These are phyloP conservation scores for Periophthalmodon schlosseri DNA, from an alignment of 2,113 vertebrate species.

Conservation along the genomic window DNA sequence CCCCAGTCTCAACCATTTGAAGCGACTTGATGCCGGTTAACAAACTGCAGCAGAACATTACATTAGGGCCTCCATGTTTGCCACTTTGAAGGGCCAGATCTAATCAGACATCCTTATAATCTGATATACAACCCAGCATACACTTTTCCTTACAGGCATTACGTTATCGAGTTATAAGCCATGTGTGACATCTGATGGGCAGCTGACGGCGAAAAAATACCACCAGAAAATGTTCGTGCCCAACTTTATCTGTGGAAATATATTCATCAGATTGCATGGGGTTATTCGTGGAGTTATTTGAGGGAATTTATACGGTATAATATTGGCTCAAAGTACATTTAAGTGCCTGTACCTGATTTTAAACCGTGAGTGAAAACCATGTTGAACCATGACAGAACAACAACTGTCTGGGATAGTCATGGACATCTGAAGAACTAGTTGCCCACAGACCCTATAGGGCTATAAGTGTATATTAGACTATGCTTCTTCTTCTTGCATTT, in stretches of 20 bases:
- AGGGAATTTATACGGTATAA: neutral
- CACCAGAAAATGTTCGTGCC: neutral
- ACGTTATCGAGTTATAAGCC: neutral
- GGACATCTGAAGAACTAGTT: too few relatives aligned
- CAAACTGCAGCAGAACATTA: neutral
- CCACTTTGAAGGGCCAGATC: neutral
- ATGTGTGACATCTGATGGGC: neutral
- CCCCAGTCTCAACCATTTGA: too few relatives aligned
- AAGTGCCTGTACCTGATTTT: neutral
- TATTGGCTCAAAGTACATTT: neutral
- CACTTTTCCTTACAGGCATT: slow-evolving; percentile 1
- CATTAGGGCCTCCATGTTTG: slow-evolving; percentile 1
- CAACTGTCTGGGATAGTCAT: too few relatives aligned
- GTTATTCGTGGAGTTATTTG: neutral
- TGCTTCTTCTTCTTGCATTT: too few relatives aligned
- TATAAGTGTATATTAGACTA: too few relatives aligned
- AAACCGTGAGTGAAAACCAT: neutral
- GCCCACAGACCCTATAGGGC: too few relatives aligned
- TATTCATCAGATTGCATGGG: neutral
- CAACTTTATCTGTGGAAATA: neutral
- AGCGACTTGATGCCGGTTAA: neutral
- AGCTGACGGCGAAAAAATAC: neutral
- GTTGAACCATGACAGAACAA: too few relatives aligned
- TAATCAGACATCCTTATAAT: neutral
- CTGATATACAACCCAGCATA: neutral